These are phyloP conservation scores for Drosophila eohydei DNA, from an alignment of 2,888 invertebrate species.

Conservation along the genomic window DNA sequence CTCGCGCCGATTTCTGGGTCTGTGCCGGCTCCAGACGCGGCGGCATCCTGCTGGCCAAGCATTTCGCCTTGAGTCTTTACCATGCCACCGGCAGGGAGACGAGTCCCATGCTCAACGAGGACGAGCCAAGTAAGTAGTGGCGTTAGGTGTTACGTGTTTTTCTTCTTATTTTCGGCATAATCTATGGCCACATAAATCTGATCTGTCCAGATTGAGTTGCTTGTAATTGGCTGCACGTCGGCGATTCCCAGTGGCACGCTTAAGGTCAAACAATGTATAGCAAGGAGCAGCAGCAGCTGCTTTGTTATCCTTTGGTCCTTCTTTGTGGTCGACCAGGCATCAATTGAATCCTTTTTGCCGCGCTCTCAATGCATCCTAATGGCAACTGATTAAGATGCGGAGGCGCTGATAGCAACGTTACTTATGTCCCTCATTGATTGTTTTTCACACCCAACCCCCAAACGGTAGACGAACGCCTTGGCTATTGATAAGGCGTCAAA, in stretches of 20 bases:
- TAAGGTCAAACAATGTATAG: slow-evolving; percentile 27
- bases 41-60: slow-evolving; percentile 87
- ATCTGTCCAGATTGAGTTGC: slow-evolving; percentile 62
- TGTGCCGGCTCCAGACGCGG: slow-evolving; percentile 85
- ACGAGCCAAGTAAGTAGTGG: slow-evolving; percentile 84
- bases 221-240: slow-evolving; percentile 73
- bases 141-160: neutral
- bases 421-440: slow-evolving; percentile 76
- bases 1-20: slow-evolving; percentile 87
- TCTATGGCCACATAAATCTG: slow-evolving; percentile 68
- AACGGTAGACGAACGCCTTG: slow-evolving; percentile 10
- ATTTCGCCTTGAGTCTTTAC: slow-evolving; percentile 87
- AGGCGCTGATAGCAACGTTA: slow-evolving; percentile 62
- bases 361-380: slow-evolving; percentile 55
- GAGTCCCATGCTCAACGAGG: slow-evolving; percentile 86
- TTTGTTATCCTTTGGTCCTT: slow-evolving; percentile 14
- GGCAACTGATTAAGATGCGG: slow-evolving; percentile 77
- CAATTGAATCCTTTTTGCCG: slow-evolving; percentile 67
- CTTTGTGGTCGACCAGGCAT: slow-evolving; percentile 68
- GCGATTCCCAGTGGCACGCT: slow-evolving; percentile 72
- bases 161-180: slow-evolving; percentile 23
- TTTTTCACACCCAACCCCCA: slow-evolving; percentile 41
- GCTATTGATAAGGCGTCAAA: slow-evolving; percentile 35
- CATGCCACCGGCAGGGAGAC: slow-evolving; percentile 87
- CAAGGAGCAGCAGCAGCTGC: slow-evolving; percentile 3